phyloP scores from a whole-genome alignment of 1,140 invertebrate species.

The Spodoptera litura region DNA sequence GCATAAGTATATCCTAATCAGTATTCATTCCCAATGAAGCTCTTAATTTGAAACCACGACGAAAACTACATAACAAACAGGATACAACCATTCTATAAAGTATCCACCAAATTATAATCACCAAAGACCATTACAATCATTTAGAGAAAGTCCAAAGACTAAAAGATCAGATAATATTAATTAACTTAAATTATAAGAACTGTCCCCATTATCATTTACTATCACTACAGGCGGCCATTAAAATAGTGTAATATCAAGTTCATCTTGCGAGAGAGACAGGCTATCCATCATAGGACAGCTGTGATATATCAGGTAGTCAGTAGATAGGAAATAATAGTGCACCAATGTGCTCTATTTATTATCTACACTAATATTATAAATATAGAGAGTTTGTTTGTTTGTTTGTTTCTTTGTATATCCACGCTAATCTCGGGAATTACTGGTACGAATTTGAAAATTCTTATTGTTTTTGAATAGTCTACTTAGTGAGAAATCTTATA shows the following conservation, averaged over 20 bases:
- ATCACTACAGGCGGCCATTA: constrained; percentile 26
- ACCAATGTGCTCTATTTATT: constrained; percentile 18
- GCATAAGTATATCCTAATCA: too few species aligned
- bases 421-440: too few species aligned
- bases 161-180: constrained; percentile 34
- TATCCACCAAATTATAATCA: not conserved
- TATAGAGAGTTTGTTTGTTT: too few species aligned
- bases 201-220: constrained; percentile 25
- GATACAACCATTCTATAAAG: too few species aligned
- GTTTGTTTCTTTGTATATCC: too few species aligned
- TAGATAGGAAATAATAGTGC: constrained; percentile 37
- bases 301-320: constrained; percentile 24
- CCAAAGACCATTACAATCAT: not conserved
- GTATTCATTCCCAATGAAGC: too few species aligned
- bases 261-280: constrained; percentile 18
- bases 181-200: constrained; percentile 29
- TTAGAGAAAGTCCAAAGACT: constrained; percentile 6
- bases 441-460: too few species aligned
- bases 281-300: constrained; percentile 28
- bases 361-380: not conserved
- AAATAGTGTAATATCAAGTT: constrained; percentile 16
- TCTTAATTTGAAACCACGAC: too few species aligned
- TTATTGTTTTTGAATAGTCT: too few species aligned
- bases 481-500: too few species aligned
- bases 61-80: too few species aligned